Evolutionary conservation across 2,888 invertebrate genomes (phyloP), one percentile per base, ranked within the genome.

Genomic region (Drosophila borborema): DNA sequence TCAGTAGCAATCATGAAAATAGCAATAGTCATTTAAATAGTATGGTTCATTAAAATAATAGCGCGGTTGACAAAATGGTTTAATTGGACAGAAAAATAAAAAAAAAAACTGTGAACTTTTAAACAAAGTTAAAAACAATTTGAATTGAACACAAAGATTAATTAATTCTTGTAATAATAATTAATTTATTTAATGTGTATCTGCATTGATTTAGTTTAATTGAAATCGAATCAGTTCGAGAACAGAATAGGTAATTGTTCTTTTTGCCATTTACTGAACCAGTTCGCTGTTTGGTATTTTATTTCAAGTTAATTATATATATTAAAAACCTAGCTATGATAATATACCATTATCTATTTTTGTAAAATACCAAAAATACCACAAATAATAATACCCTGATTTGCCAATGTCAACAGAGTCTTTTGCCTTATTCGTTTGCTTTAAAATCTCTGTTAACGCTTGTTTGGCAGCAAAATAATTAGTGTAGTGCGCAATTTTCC

Each of bases 401-500:
- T 48, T 28, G 4, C 2, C 4, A 9, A 23, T 48, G 16, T 28
- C 48, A 9, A 10, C 16, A 8, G n/a, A 46, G 23, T 46, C 3
- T 6, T 49, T 9, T 31, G 28, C 23, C 31, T 8, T 64, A 16
- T 45, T 14, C 46, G 9, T 9, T 16, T 12, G 5, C 20, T 28
- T 16, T 28, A 16, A 61, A 51, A 34, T 41, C n/a, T 40, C 31
- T 6, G 5, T 23, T 23, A 23, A 38, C 53, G 16, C 16, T 38
- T 23, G 36, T 38, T 38, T 14, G 16, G 20, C 10, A 38, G n/a
- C 12, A 18, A 43, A 23, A 28, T 49, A 54, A 70, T 45, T 43
- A 34, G 49, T 12, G 62, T 45, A 28, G 3, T 34, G 18, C 18
- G 4, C 38, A 48, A 43, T 71, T 72, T 59, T 23, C 43, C 12